Evolutionary conservation across 2,888 invertebrate genomes (phyloP).

Genomic region (Pristionchus arcanus): DNA sequence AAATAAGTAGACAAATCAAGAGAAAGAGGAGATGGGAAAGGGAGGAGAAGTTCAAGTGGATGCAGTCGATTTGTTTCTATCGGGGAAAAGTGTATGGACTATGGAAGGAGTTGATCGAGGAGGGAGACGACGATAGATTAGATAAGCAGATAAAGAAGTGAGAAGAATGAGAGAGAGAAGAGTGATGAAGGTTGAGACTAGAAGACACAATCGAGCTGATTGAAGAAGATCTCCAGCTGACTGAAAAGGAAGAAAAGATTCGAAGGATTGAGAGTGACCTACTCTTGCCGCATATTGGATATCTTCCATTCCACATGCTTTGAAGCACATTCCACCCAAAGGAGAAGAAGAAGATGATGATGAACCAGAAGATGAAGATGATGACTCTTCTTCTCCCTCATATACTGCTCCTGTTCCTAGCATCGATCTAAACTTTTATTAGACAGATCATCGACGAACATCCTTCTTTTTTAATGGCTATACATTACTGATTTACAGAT

Average conservation of each 20-base stretch:
- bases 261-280: slow-evolving; percentile 47
- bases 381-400: neutral
- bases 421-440: slow-evolving; percentile 33
- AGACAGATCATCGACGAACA: no score
- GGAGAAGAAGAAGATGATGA: slow-evolving; percentile 44
- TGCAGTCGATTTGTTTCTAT: neutral
- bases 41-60: slow-evolving; percentile 49
- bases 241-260: slow-evolving; percentile 63
- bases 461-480: no score
- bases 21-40: neutral
- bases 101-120: slow-evolving; percentile 45
- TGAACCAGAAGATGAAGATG: neutral
- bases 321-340: slow-evolving; percentile 69
- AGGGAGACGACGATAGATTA: slow-evolving; percentile 56
- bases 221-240: slow-evolving; percentile 76
- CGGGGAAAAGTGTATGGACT: slow-evolving; percentile 54
- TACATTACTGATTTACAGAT: no score
- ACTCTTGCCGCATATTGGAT: slow-evolving; percentile 77
- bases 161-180: slow-evolving; percentile 63
- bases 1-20: slow-evolving; percentile 38
- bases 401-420: slow-evolving; percentile 16
- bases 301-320: slow-evolving; percentile 77
- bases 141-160: slow-evolving; percentile 62
- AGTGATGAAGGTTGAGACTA: slow-evolving; percentile 64
- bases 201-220: slow-evolving; percentile 66